Conservation (phyloP, 2,888 invertebrate genomes). For the Scrobipalpa costella region DNA sequence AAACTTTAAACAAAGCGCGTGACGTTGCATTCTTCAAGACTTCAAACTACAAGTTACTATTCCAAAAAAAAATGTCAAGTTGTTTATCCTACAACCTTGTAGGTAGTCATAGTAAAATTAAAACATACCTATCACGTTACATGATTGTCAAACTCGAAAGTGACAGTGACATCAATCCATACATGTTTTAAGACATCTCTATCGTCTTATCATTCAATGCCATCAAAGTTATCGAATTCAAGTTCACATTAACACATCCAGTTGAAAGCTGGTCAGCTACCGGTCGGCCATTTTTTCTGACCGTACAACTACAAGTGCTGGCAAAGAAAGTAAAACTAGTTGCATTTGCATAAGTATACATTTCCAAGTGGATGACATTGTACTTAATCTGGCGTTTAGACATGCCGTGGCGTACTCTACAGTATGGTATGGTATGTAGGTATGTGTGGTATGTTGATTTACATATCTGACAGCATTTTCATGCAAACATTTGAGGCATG, state of each 20-base stretch:
- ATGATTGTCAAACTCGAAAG: not conserved
- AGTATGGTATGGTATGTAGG: not conserved
- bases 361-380: constrained; percentile 47
- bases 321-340: constrained; percentile 56
- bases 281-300: not conserved
- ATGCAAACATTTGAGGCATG: constrained; percentile 11
- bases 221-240: not conserved
- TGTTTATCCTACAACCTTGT: too few species aligned
- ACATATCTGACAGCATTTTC: constrained; percentile 17
- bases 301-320: not conserved
- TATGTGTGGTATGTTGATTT: constrained; percentile 17
- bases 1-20: too few species aligned
- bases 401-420: not conserved
- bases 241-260: constrained; percentile 2
- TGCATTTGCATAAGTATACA: constrained; percentile 49
- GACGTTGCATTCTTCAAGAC: too few species aligned
- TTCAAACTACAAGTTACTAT: too few species aligned
- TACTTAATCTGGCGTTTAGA: constrained; percentile 43
- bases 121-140: not conserved
- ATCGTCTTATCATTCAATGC: not conserved
- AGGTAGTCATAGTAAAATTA: too few species aligned
- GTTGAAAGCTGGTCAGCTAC: not conserved
- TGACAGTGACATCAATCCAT: not conserved
- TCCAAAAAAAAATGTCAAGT: too few species aligned
- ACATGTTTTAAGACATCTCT: not conserved